phyloP scores from a whole-genome alignment of 1,140 invertebrate species.

The Lasioglossum baleicum region DNA sequence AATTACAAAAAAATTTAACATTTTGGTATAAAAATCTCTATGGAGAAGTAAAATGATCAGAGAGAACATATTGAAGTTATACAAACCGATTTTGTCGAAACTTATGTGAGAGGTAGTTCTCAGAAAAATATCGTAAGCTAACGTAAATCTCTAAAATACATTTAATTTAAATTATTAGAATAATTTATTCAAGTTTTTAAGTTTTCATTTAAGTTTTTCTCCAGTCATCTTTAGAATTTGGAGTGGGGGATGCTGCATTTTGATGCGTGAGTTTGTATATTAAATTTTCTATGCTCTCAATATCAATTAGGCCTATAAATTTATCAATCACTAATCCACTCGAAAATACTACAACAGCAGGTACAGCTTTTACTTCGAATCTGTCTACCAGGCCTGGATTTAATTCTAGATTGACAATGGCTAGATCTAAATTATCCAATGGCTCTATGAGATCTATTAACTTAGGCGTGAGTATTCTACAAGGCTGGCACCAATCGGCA shows the following conservation, averaged over 20 bases:
- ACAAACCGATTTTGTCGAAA: too few species aligned
- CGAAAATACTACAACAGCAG: constrained; percentile 92
- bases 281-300: constrained; percentile 90
- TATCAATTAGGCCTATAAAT: constrained; percentile 94
- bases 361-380: constrained; percentile 94
- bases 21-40: too few species aligned
- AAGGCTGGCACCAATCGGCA: constrained; percentile 97
- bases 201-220: constrained; percentile 20
- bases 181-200: background rate
- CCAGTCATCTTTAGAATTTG: constrained; percentile 29
- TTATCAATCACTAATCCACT: constrained; percentile 94
- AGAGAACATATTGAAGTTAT: too few species aligned
- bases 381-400: constrained; percentile 90
- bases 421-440: constrained; percentile 90
- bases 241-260: constrained; percentile 13
- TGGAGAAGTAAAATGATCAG: too few species aligned
- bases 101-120: too few species aligned
- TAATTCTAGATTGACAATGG: constrained; percentile 95
- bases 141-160: constrained; percentile 16
- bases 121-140: too few species aligned
- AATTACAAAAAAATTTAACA: too few species aligned
- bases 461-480: constrained; percentile 95
- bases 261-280: constrained; percentile 85
- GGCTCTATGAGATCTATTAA: constrained; percentile 90
- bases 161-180: constrained; percentile 18